These are phyloP conservation scores for Penaeus chinensis DNA, from an alignment of 1,140 invertebrate species.

Conservation along the genomic window DNA sequence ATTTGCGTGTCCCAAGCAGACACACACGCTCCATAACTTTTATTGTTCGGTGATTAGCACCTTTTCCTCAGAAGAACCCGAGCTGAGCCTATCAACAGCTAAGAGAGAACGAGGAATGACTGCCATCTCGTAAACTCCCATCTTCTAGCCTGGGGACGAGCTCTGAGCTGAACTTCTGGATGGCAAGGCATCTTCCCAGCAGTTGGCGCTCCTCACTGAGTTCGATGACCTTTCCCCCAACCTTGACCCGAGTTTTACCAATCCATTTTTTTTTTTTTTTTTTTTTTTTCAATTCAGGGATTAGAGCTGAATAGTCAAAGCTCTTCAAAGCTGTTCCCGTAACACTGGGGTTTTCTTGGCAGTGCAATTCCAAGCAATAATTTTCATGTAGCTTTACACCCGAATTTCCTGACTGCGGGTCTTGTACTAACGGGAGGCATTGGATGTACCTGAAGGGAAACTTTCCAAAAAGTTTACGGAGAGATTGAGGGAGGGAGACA, in stretches of 20 bases:
- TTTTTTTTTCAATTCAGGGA: neutral
- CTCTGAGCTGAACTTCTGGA: slow-evolving; percentile 12
- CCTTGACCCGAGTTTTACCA: slow-evolving; percentile 15
- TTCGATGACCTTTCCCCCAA: slow-evolving; percentile 23
- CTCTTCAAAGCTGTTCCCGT: slow-evolving; percentile 22
- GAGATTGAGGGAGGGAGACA: too few relatives aligned
- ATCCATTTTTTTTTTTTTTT: slow-evolving; percentile 5
- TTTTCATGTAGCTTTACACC: slow-evolving; percentile 14
- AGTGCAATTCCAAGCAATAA: slow-evolving; percentile 30
- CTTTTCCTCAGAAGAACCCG: neutral
- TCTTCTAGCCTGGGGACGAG: slow-evolving; percentile 14
- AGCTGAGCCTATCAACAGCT: neutral
- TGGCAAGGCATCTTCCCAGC: neutral
- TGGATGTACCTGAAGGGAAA: neutral
- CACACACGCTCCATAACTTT: slow-evolving; percentile 16
- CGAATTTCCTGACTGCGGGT: neutral
- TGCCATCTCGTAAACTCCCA: slow-evolving; percentile 28
- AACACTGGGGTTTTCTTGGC: slow-evolving; percentile 17
- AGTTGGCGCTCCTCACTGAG: slow-evolving; percentile 9
- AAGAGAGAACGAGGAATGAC: slow-evolving; percentile 21
- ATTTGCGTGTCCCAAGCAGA: neutral
- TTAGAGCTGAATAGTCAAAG: slow-evolving; percentile 4
- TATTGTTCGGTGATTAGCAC: slow-evolving; percentile 16
- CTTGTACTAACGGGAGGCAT: neutral
- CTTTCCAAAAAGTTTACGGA: neutral